phyloP scores from a whole-genome alignment of 2,113 vertebrate genomes.

The Bothrops jararaca region DNA sequence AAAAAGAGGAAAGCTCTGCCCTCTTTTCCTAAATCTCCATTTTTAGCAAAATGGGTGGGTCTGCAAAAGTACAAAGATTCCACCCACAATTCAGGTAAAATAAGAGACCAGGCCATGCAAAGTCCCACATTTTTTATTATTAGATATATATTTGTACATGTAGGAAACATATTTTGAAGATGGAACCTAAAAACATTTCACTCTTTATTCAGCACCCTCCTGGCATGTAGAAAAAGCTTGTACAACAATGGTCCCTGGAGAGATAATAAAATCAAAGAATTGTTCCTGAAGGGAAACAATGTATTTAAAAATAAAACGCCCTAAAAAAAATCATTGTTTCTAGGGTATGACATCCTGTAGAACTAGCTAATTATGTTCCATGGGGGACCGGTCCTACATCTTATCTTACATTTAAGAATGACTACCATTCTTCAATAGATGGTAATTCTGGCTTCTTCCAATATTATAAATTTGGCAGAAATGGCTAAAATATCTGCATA shows the following conservation, averaged over 20 bases:
- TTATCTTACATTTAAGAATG: background rate
- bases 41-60: background rate
- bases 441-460: too few species aligned
- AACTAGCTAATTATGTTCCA: background rate
- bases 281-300: background rate
- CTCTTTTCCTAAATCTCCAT: background rate
- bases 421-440: too few species aligned
- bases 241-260: background rate
- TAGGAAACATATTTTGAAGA: background rate
- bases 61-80: background rate
- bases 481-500: too few species aligned
- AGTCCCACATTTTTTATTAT: too few species aligned
- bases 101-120: background rate
- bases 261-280: background rate
- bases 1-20: background rate
- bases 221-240: background rate
- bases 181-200: background rate
- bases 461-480: too few species aligned
- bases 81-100: background rate
- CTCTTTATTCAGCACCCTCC: background rate
- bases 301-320: background rate
- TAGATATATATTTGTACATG: too few species aligned
- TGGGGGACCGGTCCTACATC: background rate
- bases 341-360: background rate
- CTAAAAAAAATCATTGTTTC: background rate